These are phyloP conservation scores for Oreochromis spilurus DNA, from an alignment of 2,113 vertebrate genomes.

Conservation along the genomic window DNA sequence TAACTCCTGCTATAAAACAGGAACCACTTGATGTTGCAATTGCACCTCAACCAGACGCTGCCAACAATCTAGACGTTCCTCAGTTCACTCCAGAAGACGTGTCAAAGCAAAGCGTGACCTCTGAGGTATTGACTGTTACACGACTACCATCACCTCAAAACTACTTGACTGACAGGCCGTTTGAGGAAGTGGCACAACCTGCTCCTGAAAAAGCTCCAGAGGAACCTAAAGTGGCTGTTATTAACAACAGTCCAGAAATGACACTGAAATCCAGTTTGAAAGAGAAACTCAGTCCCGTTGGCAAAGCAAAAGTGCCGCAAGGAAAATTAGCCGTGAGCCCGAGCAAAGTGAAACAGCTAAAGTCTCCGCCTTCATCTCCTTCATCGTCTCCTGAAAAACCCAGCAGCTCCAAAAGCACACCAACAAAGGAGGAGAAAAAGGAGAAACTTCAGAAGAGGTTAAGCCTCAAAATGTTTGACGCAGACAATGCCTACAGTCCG, in stretches of 20 bases:
- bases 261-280: slow-evolving; percentile 14
- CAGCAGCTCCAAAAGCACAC: slow-evolving; percentile 65
- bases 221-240: background rate
- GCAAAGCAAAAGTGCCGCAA: slow-evolving; percentile 20
- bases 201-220: slow-evolving; percentile 10
- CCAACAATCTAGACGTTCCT: slow-evolving; percentile 1
- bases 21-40: slow-evolving; percentile 65
- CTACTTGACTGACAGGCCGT: slow-evolving; percentile 20
- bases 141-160: slow-evolving; percentile 46
- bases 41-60: slow-evolving; percentile 26
- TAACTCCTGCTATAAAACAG: slow-evolving; percentile 52
- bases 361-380: slow-evolving; percentile 10
- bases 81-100: background rate
- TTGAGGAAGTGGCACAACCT: background rate
- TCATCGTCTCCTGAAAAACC: slow-evolving; percentile 59
- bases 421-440: slow-evolving; percentile 59
- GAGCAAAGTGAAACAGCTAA: slow-evolving; percentile 35
- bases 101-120: background rate
- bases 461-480: slow-evolving; percentile 57
- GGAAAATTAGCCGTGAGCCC: background rate
- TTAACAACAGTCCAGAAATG: slow-evolving; percentile 28
- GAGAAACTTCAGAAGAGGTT: slow-evolving; percentile 71
- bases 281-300: slow-evolving; percentile 29
- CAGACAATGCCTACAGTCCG: slow-evolving; percentile 79
- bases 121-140: slow-evolving; percentile 52